Evolutionary conservation across 2,797 vertebrate species (phyloP), one percentile per base, ranked within the genome.

Genomic region (Neoniphon sammara): DNA sequence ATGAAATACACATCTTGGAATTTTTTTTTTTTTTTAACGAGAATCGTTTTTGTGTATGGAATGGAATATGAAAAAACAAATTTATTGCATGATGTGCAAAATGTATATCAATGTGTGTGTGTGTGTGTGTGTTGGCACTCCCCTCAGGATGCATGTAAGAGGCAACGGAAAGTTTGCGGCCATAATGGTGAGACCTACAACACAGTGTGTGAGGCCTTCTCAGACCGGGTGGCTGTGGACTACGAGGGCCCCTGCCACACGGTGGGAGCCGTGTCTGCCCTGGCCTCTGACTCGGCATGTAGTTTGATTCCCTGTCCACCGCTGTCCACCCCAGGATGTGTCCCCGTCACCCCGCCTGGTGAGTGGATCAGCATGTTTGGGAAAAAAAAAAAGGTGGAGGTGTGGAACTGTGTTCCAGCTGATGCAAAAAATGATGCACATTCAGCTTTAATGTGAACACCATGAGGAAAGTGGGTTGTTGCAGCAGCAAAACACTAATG

Each of bases 101-200:
- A 18, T 50, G 47, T 18, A 7, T 18, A 50, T 18, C n/a, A 6
- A 30, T 18, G 21, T 67, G 17, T 53, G 20, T 55, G 34, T 66
- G 18, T 66, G 49, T 70, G 14, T 46, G 56, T 70, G 18, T 76
- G 8, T 56, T 27, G 54, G 54, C 53, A 39, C 61, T 75, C 46
- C 42, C 54, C 74, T 14, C 91, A 98, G 97, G 91, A 96, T 0
- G 92, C 95, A 53, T 99, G 98, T 87, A 94, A 90, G 78, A 89
- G 87, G 0, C 58, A 62, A 0, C 92, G 94, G 63, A 93, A 93
- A 0, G 92, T 99, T 0, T 99, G 97, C 0, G 97, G 97, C 1
- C 97, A 99, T 42, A 96, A 96, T 0, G 96, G 97, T 0, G 97
- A 99, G 77, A 98, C 96, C 3, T 99, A 97, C 83, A 63, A 78